Evolutionary conservation across 1,140 invertebrate genomes (phyloP).

Genomic region (Lordiphosa collinella): DNA sequence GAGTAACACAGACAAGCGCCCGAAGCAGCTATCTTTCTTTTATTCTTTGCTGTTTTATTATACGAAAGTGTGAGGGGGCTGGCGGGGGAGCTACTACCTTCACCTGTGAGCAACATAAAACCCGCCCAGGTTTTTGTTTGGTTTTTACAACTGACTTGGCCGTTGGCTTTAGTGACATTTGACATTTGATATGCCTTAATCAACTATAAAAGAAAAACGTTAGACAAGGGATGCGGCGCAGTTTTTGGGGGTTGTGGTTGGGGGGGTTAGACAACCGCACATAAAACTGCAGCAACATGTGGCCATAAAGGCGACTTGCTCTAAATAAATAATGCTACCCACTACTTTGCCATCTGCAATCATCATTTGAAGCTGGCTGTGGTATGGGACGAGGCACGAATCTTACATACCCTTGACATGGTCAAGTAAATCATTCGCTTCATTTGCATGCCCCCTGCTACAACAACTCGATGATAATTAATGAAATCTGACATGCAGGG

Average conservation of each 20-base stretch:
- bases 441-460: too few relatives aligned
- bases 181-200: constrained; percentile 78
- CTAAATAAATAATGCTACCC: constrained; percentile 8
- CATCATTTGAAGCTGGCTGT: too few relatives aligned
- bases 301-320: constrained; percentile 54
- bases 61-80: neutral
- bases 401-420: neutral
- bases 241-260: neutral
- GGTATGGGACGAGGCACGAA: too few relatives aligned
- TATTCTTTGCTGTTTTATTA: constrained; percentile 1
- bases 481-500: constrained; percentile 69
- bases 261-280: constrained; percentile 24
- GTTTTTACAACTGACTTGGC: constrained; percentile 68
- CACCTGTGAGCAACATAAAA: constrained; percentile 41
- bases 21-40: neutral
- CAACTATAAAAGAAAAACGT: constrained; percentile 69
- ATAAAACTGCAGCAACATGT: constrained; percentile 68
- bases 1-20: constrained; percentile 32
- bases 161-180: constrained; percentile 69
- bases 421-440: constrained; percentile 53
- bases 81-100: constrained; percentile 4
- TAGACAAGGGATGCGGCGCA: constrained; percentile 30
- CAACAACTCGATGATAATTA: too few relatives aligned
- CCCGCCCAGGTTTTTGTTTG: constrained; percentile 38
- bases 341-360: neutral